Percentiles rank a stretch among this genome's conserved stretches.
These are phyloP conservation scores for Enteromius fasciolatus DNA, from an alignment of 2,797 vertebrate species.

Conservation along the genomic window DNA sequence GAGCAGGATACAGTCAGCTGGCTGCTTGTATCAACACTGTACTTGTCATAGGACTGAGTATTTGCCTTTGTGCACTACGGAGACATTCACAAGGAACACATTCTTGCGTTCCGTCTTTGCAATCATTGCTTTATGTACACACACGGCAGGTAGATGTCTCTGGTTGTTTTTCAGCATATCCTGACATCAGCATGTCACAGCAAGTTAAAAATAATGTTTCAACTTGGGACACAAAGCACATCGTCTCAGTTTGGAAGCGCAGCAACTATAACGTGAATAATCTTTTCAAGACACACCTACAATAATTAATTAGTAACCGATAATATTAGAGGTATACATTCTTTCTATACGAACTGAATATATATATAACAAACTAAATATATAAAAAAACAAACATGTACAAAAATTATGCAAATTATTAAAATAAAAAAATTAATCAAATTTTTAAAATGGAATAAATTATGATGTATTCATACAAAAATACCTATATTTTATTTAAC, in stretches of 20 bases:
- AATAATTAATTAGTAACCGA: background rate
- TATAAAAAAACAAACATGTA: background rate
- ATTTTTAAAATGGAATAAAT: background rate
- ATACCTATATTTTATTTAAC: too few relatives aligned
- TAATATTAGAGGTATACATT: background rate
- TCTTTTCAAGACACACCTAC: background rate
- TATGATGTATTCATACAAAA: background rate
- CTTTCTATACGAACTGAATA: background rate
- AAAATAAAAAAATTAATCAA: background rate
- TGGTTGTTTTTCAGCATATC: background rate
- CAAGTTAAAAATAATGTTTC: background rate
- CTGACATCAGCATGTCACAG: background rate
- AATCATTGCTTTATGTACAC: background rate
- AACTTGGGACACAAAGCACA: background rate
- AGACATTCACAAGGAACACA: background rate
- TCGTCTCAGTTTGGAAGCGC: background rate
- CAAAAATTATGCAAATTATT: background rate
- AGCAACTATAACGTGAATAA: background rate
- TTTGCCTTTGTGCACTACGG: background rate
- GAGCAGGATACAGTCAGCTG: slow-evolving; percentile 28
- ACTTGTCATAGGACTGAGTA: background rate
- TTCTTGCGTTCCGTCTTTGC: background rate
- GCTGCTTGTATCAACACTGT: slow-evolving; percentile 2
- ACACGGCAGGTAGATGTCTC: background rate
- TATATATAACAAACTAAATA: background rate